A percentile compares a stretch with the other conserved stretches of the same genome.
These are phyloP conservation scores for Pluvialis apricaria DNA, from an alignment of 2,113 vertebrate species.

Conservation along the genomic window DNA sequence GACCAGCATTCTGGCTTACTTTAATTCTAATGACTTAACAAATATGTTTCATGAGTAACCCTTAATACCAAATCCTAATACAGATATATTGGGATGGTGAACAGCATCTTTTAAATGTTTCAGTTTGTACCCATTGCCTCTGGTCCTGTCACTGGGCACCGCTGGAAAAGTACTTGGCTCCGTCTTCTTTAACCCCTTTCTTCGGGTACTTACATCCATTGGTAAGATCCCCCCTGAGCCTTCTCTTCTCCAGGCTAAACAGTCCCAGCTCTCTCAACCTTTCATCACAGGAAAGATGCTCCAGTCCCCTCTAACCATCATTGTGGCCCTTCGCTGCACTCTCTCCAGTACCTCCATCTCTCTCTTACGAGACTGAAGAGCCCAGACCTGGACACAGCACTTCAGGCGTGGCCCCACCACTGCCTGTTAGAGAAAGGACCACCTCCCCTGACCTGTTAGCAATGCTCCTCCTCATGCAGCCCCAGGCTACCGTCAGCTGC, in stretches of 20 bases:
- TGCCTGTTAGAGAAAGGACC: not conserved
- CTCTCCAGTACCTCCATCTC: not conserved
- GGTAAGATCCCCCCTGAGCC: not conserved
- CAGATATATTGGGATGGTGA: not conserved
- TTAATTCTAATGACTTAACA: not conserved
- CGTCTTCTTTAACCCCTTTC: not conserved
- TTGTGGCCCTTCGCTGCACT: accelerated
- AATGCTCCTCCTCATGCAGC: not conserved
- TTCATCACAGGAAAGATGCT: not conserved
- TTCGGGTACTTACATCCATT: not conserved
- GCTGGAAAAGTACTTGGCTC: not conserved
- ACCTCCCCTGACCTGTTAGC: not conserved
- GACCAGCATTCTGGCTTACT: not conserved
- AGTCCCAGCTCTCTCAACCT: not conserved
- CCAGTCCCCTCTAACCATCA: not conserved
- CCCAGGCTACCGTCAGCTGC: not conserved
- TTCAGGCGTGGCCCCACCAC: not conserved
- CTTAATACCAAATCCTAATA: not conserved
- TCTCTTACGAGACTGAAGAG: not conserved
- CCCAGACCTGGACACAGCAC: not conserved
- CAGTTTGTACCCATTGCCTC: not conserved
- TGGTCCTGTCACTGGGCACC: not conserved
- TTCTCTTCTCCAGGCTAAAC: not conserved
- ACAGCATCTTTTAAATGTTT: not conserved
- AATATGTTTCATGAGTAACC: not conserved